phyloP scores from a whole-genome alignment of 2,888 invertebrate genomes.

The Orthonychiurus folsomi region DNA sequence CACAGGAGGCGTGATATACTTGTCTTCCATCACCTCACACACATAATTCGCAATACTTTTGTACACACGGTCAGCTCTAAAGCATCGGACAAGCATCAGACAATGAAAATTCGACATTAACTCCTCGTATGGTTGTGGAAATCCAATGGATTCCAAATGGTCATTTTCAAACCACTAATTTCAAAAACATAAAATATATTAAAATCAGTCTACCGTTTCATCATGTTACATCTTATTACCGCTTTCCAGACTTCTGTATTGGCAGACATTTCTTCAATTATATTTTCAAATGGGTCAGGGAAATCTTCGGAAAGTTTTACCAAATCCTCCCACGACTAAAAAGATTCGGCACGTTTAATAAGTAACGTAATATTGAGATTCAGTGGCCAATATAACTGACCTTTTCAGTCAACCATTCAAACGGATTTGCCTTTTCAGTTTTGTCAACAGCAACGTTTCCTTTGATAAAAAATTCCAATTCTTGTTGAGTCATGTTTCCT shows the following conservation, averaged over 20 bases:
- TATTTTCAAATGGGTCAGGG: conserved; percentile 53
- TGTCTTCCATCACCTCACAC: conserved; percentile 70
- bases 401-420: conserved; percentile 60
- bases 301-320: conserved; percentile 63
- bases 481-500: conserved; percentile 54
- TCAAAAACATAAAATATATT: conserved; percentile 10
- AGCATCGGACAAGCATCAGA: conserved; percentile 77
- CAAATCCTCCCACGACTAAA: conserved; percentile 72
- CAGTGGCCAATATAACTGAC: conserved; percentile 7
- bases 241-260: conserved; percentile 57
- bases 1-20: conserved; percentile 79
- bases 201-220: conserved; percentile 1
- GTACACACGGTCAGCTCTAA: conserved; percentile 80
- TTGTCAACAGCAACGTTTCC: conserved; percentile 72
- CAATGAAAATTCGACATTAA: conserved; percentile 56
- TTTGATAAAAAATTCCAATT: conserved; percentile 85
- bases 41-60: conserved; percentile 77
- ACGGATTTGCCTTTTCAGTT: conserved; percentile 56
- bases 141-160: conserved; percentile 61
- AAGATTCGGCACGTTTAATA: neutral
- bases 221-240: no score
- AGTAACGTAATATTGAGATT: neutral
- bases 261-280: conserved; percentile 57
- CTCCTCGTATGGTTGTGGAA: conserved; percentile 63
- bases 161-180: conserved; percentile 75